A percentile compares a stretch with the other conserved stretches of the same genome.
These are phyloP conservation scores for Sthenelais limicola DNA, from an alignment of 2,888 invertebrate species.

Conservation along the genomic window DNA sequence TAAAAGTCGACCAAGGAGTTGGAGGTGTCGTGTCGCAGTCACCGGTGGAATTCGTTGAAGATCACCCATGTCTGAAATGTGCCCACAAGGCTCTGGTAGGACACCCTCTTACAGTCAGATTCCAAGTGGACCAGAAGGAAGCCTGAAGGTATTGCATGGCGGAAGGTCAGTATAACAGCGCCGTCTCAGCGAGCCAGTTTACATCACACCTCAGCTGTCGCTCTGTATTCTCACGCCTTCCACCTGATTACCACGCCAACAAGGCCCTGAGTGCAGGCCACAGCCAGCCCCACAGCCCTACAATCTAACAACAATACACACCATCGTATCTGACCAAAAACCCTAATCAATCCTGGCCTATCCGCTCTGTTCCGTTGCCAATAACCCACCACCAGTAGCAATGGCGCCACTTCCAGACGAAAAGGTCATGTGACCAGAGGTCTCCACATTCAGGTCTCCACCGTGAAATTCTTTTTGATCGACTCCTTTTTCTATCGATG, in stretches of 20 bases:
- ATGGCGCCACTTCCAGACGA: too few relatives aligned
- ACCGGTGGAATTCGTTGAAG: neutral
- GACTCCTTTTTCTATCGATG: too few relatives aligned
- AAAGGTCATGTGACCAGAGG: too few relatives aligned
- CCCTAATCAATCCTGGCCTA: too few relatives aligned
- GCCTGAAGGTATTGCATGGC: conserved; percentile 2
- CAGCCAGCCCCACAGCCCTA: conserved; percentile 1
- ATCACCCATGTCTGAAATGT: conserved; percentile 6
- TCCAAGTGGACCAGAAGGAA: neutral
- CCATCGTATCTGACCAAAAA: too few relatives aligned
- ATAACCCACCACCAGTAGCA: too few relatives aligned
- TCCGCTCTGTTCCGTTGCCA: too few relatives aligned
- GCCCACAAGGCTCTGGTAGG: conserved; percentile 7
- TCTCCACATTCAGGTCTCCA: too few relatives aligned
- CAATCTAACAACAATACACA: too few relatives aligned
- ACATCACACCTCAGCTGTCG: conserved; percentile 26
- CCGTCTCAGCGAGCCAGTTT: neutral
- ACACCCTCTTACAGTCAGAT: too few relatives aligned
- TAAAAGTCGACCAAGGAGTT: conserved; percentile 20
- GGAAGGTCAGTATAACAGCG: neutral
- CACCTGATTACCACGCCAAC: conserved; percentile 16
- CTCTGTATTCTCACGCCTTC: conserved; percentile 10
- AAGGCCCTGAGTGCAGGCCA: conserved; percentile 3
- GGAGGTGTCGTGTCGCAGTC: conserved; percentile 15
- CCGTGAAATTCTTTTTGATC: too few relatives aligned